Evolutionary conservation across 2,113 vertebrate species (phyloP).

Genomic region (Hippocampus comes): DNA sequence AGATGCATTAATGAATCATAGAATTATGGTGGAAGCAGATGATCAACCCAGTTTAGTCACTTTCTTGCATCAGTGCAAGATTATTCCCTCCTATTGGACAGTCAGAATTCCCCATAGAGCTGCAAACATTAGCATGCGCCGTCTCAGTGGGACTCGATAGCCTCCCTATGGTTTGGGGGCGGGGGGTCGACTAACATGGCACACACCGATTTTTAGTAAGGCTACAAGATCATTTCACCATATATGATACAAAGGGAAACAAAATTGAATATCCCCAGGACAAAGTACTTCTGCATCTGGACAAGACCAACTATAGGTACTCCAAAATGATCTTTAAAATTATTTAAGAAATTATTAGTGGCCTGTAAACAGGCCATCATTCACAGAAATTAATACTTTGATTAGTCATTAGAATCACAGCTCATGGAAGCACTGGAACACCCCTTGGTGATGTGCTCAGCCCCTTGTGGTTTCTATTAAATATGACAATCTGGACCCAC

Average conservation of each 20-base stretch:
- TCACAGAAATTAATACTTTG: background rate
- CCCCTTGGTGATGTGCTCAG: background rate
- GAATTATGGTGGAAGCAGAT: background rate
- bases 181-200: background rate
- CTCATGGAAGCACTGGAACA: background rate
- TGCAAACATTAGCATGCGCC: background rate
- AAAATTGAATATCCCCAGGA: background rate
- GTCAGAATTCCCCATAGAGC: conserved; percentile 1
- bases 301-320: background rate
- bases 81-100: background rate
- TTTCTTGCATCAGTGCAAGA: conserved; percentile 20
- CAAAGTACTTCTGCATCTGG: background rate
- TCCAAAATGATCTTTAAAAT: background rate
- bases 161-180: no score
- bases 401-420: background rate
- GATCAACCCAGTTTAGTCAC: background rate
- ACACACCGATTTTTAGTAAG: background rate
- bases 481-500: background rate
- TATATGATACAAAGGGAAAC: background rate
- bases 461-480: background rate
- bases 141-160: no score
- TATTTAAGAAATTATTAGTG: no score
- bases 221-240: background rate
- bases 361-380: background rate
- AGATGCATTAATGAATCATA: conserved; percentile 24